phyloP scores from a whole-genome alignment of 2,888 invertebrate genomes.

The Therioaphis trifolii region DNA sequence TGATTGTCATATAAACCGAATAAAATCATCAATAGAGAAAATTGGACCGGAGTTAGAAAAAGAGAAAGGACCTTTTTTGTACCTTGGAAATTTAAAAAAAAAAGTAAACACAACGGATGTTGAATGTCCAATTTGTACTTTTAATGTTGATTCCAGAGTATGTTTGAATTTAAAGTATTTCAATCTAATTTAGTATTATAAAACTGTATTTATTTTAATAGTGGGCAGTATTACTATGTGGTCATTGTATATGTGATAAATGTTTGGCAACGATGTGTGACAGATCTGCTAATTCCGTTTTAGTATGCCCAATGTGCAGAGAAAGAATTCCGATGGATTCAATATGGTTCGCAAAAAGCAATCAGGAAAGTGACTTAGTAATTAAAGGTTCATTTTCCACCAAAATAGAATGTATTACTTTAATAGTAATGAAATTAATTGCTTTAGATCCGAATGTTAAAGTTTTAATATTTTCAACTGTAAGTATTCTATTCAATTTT shows the following conservation, averaged over 20 bases:
- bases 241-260: conserved; percentile 78
- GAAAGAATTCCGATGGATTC: conserved; percentile 70
- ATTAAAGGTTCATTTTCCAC: conserved; percentile 77
- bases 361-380: conserved; percentile 67
- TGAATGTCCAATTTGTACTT: conserved; percentile 79
- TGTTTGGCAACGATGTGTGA: conserved; percentile 72
- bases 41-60: conserved; percentile 70
- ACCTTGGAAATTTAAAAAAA: conserved; percentile 75
- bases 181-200: not conserved
- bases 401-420: conserved; percentile 77
- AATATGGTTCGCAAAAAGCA: conserved; percentile 70
- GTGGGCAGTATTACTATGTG: conserved; percentile 80
- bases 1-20: not conserved
- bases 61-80: conserved; percentile 75
- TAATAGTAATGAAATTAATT: conserved; percentile 72
- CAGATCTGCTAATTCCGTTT: conserved; percentile 66
- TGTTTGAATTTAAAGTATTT: conserved; percentile 69
- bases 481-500: conserved; percentile 64
- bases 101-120: conserved; percentile 70
- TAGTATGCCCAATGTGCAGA: conserved; percentile 76
- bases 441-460: conserved; percentile 73
- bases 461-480: conserved; percentile 79
- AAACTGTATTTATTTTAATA: conserved; percentile 67
- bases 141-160: conserved; percentile 65
- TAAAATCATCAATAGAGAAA: conserved; percentile 68